Percentiles rank a stretch among this genome's conserved stretches.
phyloP scores from a whole-genome alignment of 2,888 invertebrate genomes.

The Lypha dubia region DNA sequence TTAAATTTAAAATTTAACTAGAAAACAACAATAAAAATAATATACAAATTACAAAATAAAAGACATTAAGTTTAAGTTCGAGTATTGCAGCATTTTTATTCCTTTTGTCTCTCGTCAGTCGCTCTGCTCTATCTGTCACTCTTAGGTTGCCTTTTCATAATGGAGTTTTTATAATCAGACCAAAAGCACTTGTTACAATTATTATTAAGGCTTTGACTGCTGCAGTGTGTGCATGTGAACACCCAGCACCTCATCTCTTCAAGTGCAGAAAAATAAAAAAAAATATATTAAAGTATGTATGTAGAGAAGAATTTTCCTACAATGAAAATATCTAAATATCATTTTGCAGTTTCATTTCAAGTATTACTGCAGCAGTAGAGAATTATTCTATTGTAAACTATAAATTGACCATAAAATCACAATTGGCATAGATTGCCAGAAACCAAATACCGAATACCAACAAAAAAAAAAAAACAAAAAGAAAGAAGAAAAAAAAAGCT shows the following conservation, averaged over 20 bases:
- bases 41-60: conserved; percentile 26
- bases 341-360: conserved; percentile 69
- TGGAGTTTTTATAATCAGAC: conserved; percentile 35
- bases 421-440: conserved; percentile 73
- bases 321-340: conserved; percentile 62
- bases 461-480: conserved; percentile 39
- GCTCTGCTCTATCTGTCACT: neutral
- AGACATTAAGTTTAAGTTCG: conserved; percentile 59
- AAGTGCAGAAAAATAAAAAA: conserved; percentile 6
- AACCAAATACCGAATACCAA: conserved; percentile 63
- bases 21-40: conserved; percentile 43
- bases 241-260: conserved; percentile 23
- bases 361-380: conserved; percentile 70
- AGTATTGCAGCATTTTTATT: conserved; percentile 65
- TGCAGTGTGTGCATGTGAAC: conserved; percentile 10
- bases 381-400: conserved; percentile 70
- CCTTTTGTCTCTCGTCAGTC: neutral
- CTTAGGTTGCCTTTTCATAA: neutral
- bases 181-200: conserved; percentile 60
- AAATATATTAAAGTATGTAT: neutral
- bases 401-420: conserved; percentile 74
- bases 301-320: conserved; percentile 42
- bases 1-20: conserved; percentile 53
- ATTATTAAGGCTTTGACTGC: conserved; percentile 46
- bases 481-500: neutral